Evolutionary conservation across 2,797 vertebrate genomes (phyloP).

Genomic region (Sardinella longiceps): DNA sequence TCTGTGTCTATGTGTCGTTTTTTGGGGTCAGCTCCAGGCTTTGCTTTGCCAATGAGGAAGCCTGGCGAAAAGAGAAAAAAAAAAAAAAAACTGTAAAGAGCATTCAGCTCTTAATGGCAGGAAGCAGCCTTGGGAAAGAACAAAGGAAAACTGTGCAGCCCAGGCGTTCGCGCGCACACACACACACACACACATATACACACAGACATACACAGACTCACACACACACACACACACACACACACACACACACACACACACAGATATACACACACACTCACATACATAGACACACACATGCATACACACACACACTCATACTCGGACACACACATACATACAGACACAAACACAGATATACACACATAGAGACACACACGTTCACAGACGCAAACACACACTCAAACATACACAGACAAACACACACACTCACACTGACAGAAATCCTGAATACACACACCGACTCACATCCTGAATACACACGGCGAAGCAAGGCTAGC

Average conservation of each 20-base stretch:
- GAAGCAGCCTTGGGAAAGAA: conserved; percentile 64
- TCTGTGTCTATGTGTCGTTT: neutral
- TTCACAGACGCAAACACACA: conserved; percentile 16
- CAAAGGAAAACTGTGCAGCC: conserved; percentile 65
- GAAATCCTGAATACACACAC: conserved; percentile 20
- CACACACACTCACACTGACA: neutral
- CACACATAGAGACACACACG: neutral
- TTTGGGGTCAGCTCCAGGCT: conserved; percentile 41
- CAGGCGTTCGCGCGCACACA: conserved; percentile 44
- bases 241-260: conserved; percentile 40
- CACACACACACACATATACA: conserved; percentile 46
- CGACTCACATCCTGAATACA: conserved; percentile 20
- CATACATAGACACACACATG: conserved; percentile 43
- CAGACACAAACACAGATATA: conserved; percentile 33
- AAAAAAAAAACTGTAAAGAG: conserved; percentile 37
- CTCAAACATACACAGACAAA: neutral
- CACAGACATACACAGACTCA: conserved; percentile 43
- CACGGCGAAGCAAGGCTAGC: neutral
- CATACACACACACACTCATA: conserved; percentile 48
- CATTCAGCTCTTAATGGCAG: conserved; percentile 67
- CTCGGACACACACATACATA: conserved; percentile 42
- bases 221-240: too few relatives aligned
- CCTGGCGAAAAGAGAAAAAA: conserved; percentile 32
- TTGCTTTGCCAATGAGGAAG: conserved; percentile 57
- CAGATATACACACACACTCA: conserved; percentile 43